These are phyloP conservation scores for Rhorus exstirpatorius DNA, from an alignment of 2,888 invertebrate genomes.

Conservation along the genomic window DNA sequence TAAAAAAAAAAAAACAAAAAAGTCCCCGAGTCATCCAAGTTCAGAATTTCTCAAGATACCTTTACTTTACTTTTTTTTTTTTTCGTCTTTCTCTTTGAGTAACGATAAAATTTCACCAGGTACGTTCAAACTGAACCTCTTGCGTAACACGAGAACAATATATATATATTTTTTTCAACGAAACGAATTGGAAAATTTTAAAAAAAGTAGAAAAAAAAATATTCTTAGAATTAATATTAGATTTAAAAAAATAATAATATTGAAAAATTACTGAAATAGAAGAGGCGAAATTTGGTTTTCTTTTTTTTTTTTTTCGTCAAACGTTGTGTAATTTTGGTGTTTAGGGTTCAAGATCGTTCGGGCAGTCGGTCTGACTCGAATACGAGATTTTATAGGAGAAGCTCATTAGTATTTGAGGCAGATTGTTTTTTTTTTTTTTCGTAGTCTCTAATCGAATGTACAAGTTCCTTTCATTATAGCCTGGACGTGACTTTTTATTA, in stretches of 20 bases:
- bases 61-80: conserved; percentile 6
- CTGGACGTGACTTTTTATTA: background rate
- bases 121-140: background rate
- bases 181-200: too few species aligned
- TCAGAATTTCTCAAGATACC: background rate
- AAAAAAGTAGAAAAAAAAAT: background rate
- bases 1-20: too few species aligned
- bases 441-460: conserved; percentile 25
- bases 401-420: conserved; percentile 23
- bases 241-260: background rate
- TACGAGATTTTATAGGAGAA: conserved; percentile 1
- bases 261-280: background rate
- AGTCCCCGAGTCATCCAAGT: conserved; percentile 6
- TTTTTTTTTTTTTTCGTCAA: background rate
- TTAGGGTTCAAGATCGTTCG: background rate
- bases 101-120: conserved; percentile 4
- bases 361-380: background rate
- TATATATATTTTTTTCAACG: background rate
- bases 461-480: conserved; percentile 6
- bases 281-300: too few species aligned
- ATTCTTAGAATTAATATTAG: too few species aligned
- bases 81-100: background rate
- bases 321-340: background rate
- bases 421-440: background rate
- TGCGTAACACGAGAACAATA: background rate